Evolutionary conservation across 2,797 vertebrate species (phyloP).

Genomic region (Diglossa cyanea): DNA sequence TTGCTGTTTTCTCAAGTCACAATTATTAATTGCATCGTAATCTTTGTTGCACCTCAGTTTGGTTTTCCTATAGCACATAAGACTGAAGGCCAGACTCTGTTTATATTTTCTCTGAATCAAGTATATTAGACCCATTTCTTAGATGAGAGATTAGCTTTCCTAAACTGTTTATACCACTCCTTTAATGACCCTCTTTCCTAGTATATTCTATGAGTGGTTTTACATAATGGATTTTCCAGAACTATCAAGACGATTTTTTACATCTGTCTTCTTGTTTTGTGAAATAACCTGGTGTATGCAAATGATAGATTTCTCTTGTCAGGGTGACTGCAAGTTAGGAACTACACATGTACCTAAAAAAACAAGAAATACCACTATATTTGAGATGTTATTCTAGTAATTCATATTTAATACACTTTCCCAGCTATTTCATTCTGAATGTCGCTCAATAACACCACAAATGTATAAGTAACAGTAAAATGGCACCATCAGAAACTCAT

Average conservation of each 20-base stretch:
- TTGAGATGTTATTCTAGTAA: neutral
- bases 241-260: neutral
- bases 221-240: neutral
- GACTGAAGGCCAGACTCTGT: neutral
- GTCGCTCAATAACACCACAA: neutral
- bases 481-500: neutral
- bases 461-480: neutral
- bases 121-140: neutral
- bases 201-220: neutral
- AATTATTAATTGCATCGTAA: slow-evolving; percentile 38
- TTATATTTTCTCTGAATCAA: neutral
- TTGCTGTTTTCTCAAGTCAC: slow-evolving; percentile 40
- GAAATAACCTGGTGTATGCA: neutral
- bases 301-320: neutral
- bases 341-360: neutral
- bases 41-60: neutral
- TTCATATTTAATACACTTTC: neutral
- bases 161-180: neutral
- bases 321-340: neutral
- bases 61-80: neutral
- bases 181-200: neutral
- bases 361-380: accelerated
- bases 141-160: neutral
- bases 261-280: neutral
- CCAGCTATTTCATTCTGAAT: neutral